Conservation (phyloP, 1,140 invertebrate species). For the Neocloeon triangulifer region DNA sequence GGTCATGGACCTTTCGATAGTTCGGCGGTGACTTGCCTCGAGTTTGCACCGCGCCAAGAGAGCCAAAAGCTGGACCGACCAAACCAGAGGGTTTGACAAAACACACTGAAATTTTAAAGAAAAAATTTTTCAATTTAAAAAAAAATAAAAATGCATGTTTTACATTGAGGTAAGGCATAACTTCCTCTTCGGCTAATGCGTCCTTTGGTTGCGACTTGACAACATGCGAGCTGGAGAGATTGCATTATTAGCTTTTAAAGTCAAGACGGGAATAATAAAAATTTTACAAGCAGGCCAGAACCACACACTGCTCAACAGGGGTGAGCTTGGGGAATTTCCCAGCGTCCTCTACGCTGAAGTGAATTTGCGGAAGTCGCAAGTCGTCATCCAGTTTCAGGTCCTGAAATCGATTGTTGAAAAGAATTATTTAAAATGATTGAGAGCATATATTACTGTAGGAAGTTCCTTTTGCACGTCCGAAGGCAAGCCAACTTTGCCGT, state of each 20-base stretch:
- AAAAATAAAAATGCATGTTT: conserved; percentile 6
- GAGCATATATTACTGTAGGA: conserved; percentile 4
- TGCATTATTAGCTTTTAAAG: no score
- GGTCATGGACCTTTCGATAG: conserved; percentile 63
- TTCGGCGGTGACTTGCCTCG: conserved; percentile 50
- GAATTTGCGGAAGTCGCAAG: conserved; percentile 49
- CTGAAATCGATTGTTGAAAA: conserved; percentile 8
- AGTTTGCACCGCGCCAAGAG: conserved; percentile 48
- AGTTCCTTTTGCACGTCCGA: not conserved
- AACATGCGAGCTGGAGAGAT: conserved; percentile 27
- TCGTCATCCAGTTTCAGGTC: conserved; percentile 62
- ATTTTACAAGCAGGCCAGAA: conserved; percentile 49
- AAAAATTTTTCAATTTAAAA: not conserved
- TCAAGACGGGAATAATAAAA: no score
- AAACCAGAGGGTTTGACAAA: conserved; percentile 17
- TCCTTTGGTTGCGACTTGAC: conserved; percentile 51
- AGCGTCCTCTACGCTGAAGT: conserved; percentile 36
- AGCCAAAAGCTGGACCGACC: conserved; percentile 21
- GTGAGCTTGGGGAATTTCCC: conserved; percentile 29
- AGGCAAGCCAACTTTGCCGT: conserved; percentile 14
- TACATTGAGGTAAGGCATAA: conserved; percentile 51
- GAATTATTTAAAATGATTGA: not conserved
- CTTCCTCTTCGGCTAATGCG: conserved; percentile 52
- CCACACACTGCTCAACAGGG: conserved; percentile 50
- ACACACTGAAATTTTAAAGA: conserved; percentile 13